Evolutionary conservation across 2,797 vertebrate species (phyloP).

Genomic region (Hoplostethus atlanticus): DNA sequence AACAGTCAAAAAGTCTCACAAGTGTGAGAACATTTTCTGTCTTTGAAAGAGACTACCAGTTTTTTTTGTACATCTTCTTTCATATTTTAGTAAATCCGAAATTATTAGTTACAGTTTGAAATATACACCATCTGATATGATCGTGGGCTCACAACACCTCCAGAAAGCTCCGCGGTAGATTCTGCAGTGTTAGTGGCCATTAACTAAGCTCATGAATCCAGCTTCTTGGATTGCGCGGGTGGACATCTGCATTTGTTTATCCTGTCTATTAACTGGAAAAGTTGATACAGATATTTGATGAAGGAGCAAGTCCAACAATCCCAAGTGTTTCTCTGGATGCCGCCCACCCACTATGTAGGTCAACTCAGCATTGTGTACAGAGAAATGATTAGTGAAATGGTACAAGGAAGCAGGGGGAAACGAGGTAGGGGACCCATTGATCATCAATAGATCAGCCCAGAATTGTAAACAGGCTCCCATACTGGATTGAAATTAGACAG

Average conservation of each 20-base stretch:
- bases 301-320: not conserved
- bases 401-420: not conserved
- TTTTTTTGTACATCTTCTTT: not conserved
- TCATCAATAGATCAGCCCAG: slow-evolving; percentile 1
- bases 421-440: not conserved
- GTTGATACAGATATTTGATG: not conserved
- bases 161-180: too few relatives aligned
- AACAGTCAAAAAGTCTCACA: not conserved
- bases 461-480: not conserved
- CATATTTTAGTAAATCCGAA: too few relatives aligned
- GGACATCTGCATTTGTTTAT: too few relatives aligned
- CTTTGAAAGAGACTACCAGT: not conserved
- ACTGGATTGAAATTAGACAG: slow-evolving; percentile 2
- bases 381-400: slow-evolving; percentile 8
- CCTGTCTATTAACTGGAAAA: too few relatives aligned
- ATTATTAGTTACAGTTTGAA: too few relatives aligned
- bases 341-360: slow-evolving; percentile 3
- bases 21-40: not conserved
- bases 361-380: not conserved
- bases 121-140: too few relatives aligned
- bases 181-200: too few relatives aligned
- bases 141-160: too few relatives aligned
- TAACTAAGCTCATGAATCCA: too few relatives aligned
- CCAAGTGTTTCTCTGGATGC: slow-evolving; percentile 6
- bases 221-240: too few relatives aligned